Base-by-base conservation (phyloP, 2,888 invertebrate genomes). In the Leucoma salicis region DNA sequence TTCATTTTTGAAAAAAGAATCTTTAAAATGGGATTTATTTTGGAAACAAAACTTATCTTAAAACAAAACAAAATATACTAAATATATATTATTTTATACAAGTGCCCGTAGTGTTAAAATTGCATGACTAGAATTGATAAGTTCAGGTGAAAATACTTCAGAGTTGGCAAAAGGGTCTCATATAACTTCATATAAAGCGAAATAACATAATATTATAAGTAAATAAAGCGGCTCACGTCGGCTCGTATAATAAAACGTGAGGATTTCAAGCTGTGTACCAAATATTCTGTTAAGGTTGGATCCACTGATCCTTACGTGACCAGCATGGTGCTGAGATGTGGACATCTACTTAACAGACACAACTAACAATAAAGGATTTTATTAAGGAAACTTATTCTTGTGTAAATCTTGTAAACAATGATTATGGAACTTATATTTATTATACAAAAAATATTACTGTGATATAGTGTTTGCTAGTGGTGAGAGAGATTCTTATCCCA, bases 241-340 rank as follows among this genome's bases (percentile, higher is more conserved):
- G 51, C 50, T 51, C 57, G 64, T 70, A 72, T 72, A 73, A 61
- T 79, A 81, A 78, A 80, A 80, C 76, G 75, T 71, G 76, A 65
- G 66, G 66, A 66, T 63, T 70, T 66, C 63, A 66, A 61, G 67
- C 60, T 64, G 68, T 76, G 69, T 74, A 74, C 76, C 73, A 77
- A 79, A 82, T 80, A 82, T 81, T 80, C 81, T 78, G 80, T 82
- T 79, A 77, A 55, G 71, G 60, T 56, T 50, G 65, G 66, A 63
- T 68, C 69, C 63, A 67, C 62, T 62, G 50, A 60, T 62, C 51
- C 28, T 37, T 49, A 80, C 82, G 82, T 82, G 80, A 78, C 73
- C 55, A 18, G 72, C 42, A 64, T 43, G 21, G 36, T 61, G 43
- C 61, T 33, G 46, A 66, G 53, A 56, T 46, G 53, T 58, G 65